Evolutionary conservation across 1,140 invertebrate genomes (phyloP), one percentile per base, ranked within the genome.

Genomic region (Calliphora vicina): DNA sequence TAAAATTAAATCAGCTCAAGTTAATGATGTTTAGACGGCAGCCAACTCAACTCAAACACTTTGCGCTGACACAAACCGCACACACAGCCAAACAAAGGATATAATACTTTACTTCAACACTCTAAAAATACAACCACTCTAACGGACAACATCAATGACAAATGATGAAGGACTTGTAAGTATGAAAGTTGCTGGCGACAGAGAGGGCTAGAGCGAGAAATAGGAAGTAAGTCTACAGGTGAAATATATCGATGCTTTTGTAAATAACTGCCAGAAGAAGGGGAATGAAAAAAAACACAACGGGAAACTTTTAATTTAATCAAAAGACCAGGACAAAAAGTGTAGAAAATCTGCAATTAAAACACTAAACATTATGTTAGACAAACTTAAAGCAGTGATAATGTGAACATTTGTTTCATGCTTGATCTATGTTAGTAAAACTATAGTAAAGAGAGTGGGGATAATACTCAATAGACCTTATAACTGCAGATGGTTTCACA

Each of bases 281-380:
- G 35, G 9, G 35, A 10, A 42, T 20, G 23, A 50, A 15, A 23
- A 25, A 61, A 20, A 61, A 29, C 80, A 26, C 80, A 61, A 81
- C 50, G 80, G 80, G 80, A 81, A 81, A 81, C 80, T 81, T 81
- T 81, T 81, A 81, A 81, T 81, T 81, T 81, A 81, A 81, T 81
- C 80, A 81, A 81, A 81, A 81, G 27, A 27, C 9, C 57, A 67
- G 57, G 20, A 26, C 61, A 81, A 80, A 50, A 61, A 2, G n/a
- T 23, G n/a, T 8, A 67, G n/a, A 67, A 67, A 67, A 2, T 20
- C 23, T 23, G 25, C 61, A 10, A 67, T 25, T 25, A 67, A 10
- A 23, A 5, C 20, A 67, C 25, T 67, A 23, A 25, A 67, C 20
- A 25, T 67, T 50, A 35, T 35, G 35, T 35, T 5, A 10, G 35